Evolutionary conservation across 2,888 invertebrate species (phyloP), one percentile per base, ranked within the genome.

Genomic region (Lochmaea crataegi): DNA sequence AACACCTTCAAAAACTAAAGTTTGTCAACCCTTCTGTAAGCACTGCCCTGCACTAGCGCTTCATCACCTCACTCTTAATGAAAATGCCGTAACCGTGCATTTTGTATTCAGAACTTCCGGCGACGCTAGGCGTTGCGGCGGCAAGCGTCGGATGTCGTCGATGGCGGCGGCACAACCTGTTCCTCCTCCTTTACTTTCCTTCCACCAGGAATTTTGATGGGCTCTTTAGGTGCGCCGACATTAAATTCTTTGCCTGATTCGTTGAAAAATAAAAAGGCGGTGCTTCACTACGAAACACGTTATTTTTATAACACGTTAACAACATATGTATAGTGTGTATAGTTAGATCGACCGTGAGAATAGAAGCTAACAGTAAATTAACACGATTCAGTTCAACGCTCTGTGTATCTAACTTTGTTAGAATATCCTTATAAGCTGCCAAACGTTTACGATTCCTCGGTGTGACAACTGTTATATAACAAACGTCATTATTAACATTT

Each of bases 21-120:
- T 58, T 58, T 5, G 4, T 38, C 32, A 58, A 58, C 32, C 66
- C 64, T 72, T 67, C 77, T 41, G 61, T n/a, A n/a, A n/a, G n/a
- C 42, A 61, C 61, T 16, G 38, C 61, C 16, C 48, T 48, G 68
- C n/a, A 58, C n/a, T 38, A 14, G 82, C 83, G 83, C 84, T 85
- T 83, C 85, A 84, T 85, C 85, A 85, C 84, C 83, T 84, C 83
- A 79, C 79, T 79, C 81, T 85, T 85, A 85, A 86, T 86, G 85
- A 85, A 86, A 86, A 86, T 85, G 83, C 85, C 84, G 82, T 81
- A 81, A 81, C 51, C 76, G 79, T 82, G 77, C 77, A 78, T 79
- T 80, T 78, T 74, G 80, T 77, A 80, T 80, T 78, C 81, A 80
- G 74, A 75, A 83, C 82, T 82, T 79, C 76, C 80, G 80, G 63